Evolutionary conservation across 2,888 invertebrate genomes (phyloP).

Genomic region (Drosophila rubida): DNA sequence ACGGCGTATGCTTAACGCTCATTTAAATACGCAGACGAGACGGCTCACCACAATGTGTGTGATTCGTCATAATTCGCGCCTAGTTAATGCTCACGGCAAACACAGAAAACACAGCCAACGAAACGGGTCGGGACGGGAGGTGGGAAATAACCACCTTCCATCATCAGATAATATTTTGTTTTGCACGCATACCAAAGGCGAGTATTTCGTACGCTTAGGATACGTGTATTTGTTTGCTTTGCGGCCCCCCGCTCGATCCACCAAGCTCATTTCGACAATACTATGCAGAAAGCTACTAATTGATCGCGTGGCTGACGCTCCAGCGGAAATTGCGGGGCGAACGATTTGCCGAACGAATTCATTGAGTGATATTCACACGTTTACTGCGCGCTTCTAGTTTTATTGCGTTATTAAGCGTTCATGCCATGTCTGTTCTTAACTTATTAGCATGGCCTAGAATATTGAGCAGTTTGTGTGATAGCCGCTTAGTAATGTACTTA

Average conservation of each 20-base stretch:
- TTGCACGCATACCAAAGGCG: slow-evolving; percentile 49
- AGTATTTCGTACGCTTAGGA: slow-evolving; percentile 10
- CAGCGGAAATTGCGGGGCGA: slow-evolving; percentile 20
- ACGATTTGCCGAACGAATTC: slow-evolving; percentile 38
- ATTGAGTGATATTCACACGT: slow-evolving; percentile 66
- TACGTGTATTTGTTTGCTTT: slow-evolving; percentile 34
- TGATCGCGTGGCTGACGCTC: slow-evolving; percentile 43
- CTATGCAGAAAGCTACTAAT: slow-evolving; percentile 60
- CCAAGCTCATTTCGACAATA: slow-evolving; percentile 55
- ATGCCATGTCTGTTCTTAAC: slow-evolving; percentile 6
- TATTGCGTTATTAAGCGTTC: slow-evolving; percentile 11
- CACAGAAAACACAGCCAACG: slow-evolving; percentile 39
- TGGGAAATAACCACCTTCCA: slow-evolving; percentile 48
- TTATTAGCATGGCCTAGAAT: not conserved
- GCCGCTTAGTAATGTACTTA: not conserved
- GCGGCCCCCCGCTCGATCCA: not conserved
- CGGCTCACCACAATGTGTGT: slow-evolving; percentile 17
- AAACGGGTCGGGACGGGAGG: not conserved
- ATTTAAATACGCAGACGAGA: slow-evolving; percentile 34
- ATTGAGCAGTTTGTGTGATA: not conserved
- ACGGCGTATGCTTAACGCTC: slow-evolving; percentile 59
- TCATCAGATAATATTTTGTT: slow-evolving; percentile 74
- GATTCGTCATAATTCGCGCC: slow-evolving; percentile 71
- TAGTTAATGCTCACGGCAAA: slow-evolving; percentile 56
- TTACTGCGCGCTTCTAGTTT: slow-evolving; percentile 28